Base-by-base conservation (phyloP, 2,888 invertebrate species). In the Macrophya annulata region DNA sequence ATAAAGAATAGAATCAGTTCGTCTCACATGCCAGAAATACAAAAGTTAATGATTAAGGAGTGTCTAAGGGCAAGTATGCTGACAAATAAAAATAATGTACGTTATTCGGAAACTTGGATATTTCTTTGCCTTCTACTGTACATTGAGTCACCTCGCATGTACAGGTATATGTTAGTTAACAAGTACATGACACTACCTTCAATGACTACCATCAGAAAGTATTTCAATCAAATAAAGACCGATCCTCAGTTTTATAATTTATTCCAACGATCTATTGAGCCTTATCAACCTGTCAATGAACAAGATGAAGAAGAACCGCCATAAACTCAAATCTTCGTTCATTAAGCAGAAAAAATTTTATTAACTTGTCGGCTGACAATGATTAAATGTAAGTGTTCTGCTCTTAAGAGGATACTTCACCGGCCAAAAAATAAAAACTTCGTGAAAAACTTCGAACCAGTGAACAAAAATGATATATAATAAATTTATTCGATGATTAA, bases 11-110 rank as follows among this genome's bases (percentile, higher is more conserved):
- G 72, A 51, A 86, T 91, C 21, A 89, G 89, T 55, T 79, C 84
- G 3, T 84, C 90, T 8, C 87, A 89, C n/a, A 88, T 91, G 85
- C 90, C 90, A 25, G 88, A 90, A 85, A 89, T 91, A 62, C 90
- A 90, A 40, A 90, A 90, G 85, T 86, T 91, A 15, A 90, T 91
- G 90, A 88, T 91, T 51, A 89, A 90, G 81, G 90, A 91, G 72
- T 90, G 90, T 51, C 84, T 91, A 9, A 89, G 88, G 86, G 87
- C 87, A n/a, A 89, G 88, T 71, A 81, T 87, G 48, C 87, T 87
- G 45, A 85, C 86, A 37, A 87, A 87, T 82, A 86, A 86, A 71
- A 83, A 72, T 45, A 86, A 86, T 71, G 86, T 86, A 0, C 87
- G 89, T 81, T 90, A 89, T 84, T 90, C 90, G 8, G 89, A 89